Evolutionary conservation across 1,140 invertebrate genomes (phyloP).

Genomic region (Heliconius himera): DNA sequence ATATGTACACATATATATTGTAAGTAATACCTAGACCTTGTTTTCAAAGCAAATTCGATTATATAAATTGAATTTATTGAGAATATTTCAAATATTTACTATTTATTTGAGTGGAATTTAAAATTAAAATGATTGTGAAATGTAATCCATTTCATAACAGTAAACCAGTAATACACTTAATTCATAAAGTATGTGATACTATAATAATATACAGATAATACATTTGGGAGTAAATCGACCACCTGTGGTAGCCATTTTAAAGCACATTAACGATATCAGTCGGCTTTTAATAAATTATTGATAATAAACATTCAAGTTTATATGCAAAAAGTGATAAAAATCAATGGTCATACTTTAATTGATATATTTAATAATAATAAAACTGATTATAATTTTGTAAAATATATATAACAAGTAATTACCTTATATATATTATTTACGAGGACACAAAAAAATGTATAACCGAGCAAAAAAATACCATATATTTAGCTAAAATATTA

Average conservation of each 20-base stretch:
- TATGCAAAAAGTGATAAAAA: constrained; percentile 1
- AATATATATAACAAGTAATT: no score
- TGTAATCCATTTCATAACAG: neutral
- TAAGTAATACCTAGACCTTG: no score
- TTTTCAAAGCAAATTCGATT: no score
- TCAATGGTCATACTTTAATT: neutral
- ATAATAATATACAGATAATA: neutral
- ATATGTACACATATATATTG: no score
- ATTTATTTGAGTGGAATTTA: neutral
- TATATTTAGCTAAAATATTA: no score
- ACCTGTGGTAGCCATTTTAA: neutral
- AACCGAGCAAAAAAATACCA: no score
- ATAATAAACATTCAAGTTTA: neutral
- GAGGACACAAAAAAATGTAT: no score
- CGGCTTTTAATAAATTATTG: constrained; percentile 2
- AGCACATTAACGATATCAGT: neutral
- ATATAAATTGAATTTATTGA: no score
- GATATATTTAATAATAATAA: neutral
- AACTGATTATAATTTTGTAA: no score
- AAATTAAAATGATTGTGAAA: neutral
- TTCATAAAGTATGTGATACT: no score
- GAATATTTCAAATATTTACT: no score
- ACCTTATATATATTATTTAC: no score
- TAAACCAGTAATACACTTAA: neutral
- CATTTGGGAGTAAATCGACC: neutral